Conservation (phyloP, 2,888 invertebrate species). For the Diabrotica balteata region DNA sequence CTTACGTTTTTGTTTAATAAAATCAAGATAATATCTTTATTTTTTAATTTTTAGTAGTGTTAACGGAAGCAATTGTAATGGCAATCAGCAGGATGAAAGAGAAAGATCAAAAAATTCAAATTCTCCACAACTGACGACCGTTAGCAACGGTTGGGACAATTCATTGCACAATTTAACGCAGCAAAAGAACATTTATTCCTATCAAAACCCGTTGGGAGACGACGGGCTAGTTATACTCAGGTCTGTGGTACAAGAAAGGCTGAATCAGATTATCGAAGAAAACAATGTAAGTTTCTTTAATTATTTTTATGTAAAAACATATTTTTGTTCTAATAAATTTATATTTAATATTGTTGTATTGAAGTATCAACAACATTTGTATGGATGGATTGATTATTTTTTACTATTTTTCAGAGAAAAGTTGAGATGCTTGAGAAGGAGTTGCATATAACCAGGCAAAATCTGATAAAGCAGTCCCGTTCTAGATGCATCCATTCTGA, state of each 20-base stretch:
- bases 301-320: too few relatives aligned
- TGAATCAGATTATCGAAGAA: constrained; percentile 83
- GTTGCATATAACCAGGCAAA: constrained; percentile 78
- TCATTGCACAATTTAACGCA: constrained; percentile 36
- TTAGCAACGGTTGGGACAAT: constrained; percentile 57
- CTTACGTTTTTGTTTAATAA: too few relatives aligned
- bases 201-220: constrained; percentile 63
- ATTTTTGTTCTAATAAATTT: too few relatives aligned
- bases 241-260: constrained; percentile 77
- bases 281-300: constrained; percentile 68
- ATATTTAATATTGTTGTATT: too few relatives aligned
- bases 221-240: constrained; percentile 78
- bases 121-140: constrained; percentile 61
- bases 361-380: too few relatives aligned
- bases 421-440: constrained; percentile 81
- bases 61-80: constrained; percentile 25
- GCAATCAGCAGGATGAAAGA: constrained; percentile 11
- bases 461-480: constrained; percentile 72
- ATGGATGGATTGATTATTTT: too few relatives aligned
- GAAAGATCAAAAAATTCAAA: constrained; percentile 57
- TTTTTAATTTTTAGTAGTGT: constrained; percentile 7
- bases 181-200: constrained; percentile 46
- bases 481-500: constrained; percentile 69
- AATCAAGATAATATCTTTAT: too few relatives aligned
- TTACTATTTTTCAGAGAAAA: constrained; percentile 66